Evolutionary conservation across 2,888 invertebrate species (phyloP).

Genomic region (Atethmia centrago): DNA sequence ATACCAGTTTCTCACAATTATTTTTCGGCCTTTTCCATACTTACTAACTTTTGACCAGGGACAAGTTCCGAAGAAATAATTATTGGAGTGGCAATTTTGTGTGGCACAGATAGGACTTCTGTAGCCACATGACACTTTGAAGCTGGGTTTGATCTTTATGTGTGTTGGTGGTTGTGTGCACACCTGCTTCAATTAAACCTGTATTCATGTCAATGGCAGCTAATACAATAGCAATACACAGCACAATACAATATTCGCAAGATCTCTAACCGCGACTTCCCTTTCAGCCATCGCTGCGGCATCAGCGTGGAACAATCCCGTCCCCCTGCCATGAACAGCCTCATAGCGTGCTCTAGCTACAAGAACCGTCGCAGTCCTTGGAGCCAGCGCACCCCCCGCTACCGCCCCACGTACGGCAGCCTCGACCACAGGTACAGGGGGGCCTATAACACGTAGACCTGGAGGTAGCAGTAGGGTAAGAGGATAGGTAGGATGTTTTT

Average conservation of each 20-base stretch:
- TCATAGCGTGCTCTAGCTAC: conserved; percentile 94
- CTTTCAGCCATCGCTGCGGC: conserved; percentile 80
- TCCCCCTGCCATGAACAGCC: conserved; percentile 93
- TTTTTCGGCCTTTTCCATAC: neutral
- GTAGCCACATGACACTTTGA: accelerated
- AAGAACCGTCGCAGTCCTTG: conserved; percentile 91
- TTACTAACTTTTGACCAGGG: too few relatives aligned
- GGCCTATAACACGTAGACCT: conserved; percentile 74
- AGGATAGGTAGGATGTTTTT: conserved; percentile 14
- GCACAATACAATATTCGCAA: too few relatives aligned
- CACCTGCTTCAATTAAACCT: neutral
- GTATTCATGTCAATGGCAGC: neutral
- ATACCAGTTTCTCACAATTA: neutral
- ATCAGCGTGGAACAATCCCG: conserved; percentile 92
- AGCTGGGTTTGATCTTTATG: neutral
- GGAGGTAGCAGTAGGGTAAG: conserved; percentile 2
- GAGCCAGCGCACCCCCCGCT: conserved; percentile 84
- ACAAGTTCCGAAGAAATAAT: neutral
- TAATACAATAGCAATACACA: too few relatives aligned
- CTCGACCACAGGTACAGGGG: conserved; percentile 84
- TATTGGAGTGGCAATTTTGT: neutral
- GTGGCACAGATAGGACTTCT: neutral
- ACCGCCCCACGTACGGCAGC: conserved; percentile 85
- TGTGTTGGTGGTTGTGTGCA: too few relatives aligned
- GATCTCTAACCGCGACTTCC: neutral